Conservation (phyloP, 2,113 vertebrate species). For the Halichoerus grypus region DNA sequence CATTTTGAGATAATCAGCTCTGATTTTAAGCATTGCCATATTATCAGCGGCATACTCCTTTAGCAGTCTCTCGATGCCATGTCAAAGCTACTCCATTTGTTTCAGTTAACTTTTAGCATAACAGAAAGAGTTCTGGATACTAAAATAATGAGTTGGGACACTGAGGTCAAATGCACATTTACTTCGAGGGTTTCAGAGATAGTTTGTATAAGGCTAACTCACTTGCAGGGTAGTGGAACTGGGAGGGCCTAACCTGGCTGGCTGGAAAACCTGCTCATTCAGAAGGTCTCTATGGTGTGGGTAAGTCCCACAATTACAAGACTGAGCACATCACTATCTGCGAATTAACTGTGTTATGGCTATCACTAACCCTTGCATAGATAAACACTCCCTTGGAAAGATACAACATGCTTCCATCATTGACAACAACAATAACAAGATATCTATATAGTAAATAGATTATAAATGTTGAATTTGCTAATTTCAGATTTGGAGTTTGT, state of each 20-base stretch:
- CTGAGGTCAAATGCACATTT: neutral
- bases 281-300: neutral
- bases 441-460: neutral
- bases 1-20: neutral
- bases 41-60: neutral
- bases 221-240: neutral
- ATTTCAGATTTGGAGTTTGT: conserved; percentile 2
- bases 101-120: neutral
- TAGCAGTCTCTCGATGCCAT: neutral
- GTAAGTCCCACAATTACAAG: neutral
- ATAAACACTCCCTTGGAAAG: neutral
- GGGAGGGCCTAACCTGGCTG: neutral
- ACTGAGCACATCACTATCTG: neutral
- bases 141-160: neutral
- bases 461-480: neutral
- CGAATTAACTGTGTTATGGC: neutral
- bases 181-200: neutral
- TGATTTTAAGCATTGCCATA: neutral
- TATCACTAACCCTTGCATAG: neutral
- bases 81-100: neutral
- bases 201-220: neutral
- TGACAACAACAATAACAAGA: neutral
- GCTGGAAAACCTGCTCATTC: conserved; percentile 19
- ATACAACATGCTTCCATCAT: neutral
- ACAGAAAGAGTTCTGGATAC: neutral